Conservation (phyloP, 2,113 vertebrate genomes). For the Vulpes ferrilata region DNA sequence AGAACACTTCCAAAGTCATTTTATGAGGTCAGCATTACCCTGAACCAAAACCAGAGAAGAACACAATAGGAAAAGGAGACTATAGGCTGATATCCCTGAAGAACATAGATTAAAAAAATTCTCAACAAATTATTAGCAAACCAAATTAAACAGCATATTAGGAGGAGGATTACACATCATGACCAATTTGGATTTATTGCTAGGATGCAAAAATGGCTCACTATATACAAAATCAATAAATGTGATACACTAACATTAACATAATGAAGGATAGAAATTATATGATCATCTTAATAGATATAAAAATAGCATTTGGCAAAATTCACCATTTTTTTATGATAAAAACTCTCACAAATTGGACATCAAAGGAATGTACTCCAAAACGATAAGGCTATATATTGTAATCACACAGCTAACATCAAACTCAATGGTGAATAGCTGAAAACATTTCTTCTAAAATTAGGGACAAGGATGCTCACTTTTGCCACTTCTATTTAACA, state of each 20-base stretch:
- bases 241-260: background rate
- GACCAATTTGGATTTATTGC: background rate
- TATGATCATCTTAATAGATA: background rate
- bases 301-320: background rate
- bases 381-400: background rate
- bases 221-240: background rate
- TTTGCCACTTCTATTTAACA: background rate
- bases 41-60: background rate
- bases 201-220: background rate
- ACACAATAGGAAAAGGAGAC: background rate
- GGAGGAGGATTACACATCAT: background rate
- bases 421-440: background rate
- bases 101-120: background rate
- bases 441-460: background rate
- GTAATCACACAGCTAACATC: background rate
- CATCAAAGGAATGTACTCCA: background rate
- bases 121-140: background rate
- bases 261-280: background rate
- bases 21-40: background rate
- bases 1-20: background rate
- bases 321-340: background rate
- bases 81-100: background rate
- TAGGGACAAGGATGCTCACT: background rate
- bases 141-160: background rate
- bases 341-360: background rate